These are phyloP conservation scores for Parnassius orleans DNA, from an alignment of 2,888 invertebrate genomes.

Conservation along the genomic window DNA sequence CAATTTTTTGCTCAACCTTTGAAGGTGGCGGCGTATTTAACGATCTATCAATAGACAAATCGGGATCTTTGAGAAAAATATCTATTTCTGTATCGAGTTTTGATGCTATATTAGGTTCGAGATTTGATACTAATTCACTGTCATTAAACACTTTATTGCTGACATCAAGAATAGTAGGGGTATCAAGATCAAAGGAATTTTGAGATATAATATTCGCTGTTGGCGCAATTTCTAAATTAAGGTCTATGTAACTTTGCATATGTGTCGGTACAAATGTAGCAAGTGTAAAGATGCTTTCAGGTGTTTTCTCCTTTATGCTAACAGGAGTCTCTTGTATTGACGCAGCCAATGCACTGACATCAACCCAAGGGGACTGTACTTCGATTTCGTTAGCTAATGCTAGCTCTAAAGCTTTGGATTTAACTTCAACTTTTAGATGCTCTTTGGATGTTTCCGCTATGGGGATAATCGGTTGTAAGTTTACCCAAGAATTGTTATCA, in stretches of 20 bases:
- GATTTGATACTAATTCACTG: conserved; percentile 65
- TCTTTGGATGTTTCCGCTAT: conserved; percentile 31
- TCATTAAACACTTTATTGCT: conserved; percentile 71
- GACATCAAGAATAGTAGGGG: conserved; percentile 64
- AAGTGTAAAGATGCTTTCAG: conserved; percentile 76
- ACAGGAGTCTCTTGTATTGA: conserved; percentile 83
- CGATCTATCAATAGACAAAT: conserved; percentile 49
- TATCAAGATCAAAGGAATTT: conserved; percentile 59
- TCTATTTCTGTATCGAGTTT: conserved; percentile 45
- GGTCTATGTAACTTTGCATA: conserved; percentile 82
- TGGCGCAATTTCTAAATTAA: conserved; percentile 59
- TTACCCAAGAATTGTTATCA: conserved; percentile 48
- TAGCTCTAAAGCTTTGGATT: conserved; percentile 83
- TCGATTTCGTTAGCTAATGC: conserved; percentile 89
- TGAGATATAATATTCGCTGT: conserved; percentile 62
- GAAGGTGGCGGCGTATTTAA: conserved; percentile 65
- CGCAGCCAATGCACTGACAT: conserved; percentile 85
- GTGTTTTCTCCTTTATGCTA: conserved; percentile 81
- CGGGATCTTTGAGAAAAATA: conserved; percentile 36
- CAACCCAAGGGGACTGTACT: conserved; percentile 87
- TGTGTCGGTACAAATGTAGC: conserved; percentile 83
- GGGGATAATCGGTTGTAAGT: conserved; percentile 46
- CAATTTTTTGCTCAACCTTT: conserved; percentile 68
- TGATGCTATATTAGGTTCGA: conserved; percentile 36
- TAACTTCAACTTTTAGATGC: conserved; percentile 52